A percentile compares a stretch with the other conserved stretches of the same genome.
Conservation (phyloP, 2,888 invertebrate genomes). For the Physocephala rufipes region DNA sequence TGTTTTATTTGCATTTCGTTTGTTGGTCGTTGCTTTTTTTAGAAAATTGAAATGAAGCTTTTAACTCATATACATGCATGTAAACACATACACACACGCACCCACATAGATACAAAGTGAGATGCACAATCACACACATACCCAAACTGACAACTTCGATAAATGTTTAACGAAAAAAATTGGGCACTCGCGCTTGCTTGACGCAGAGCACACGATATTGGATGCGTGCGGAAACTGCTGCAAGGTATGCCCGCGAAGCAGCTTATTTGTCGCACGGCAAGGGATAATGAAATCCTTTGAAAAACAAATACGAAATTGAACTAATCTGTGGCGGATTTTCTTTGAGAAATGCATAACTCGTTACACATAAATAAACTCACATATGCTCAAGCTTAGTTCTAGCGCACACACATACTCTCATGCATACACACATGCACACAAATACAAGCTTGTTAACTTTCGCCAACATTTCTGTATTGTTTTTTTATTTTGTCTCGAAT, state of each 20-base stretch:
- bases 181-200: slow-evolving; percentile 9
- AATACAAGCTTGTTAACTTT: background rate
- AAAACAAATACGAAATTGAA: slow-evolving; percentile 29
- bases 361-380: no score
- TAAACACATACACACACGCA: background rate
- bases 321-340: slow-evolving; percentile 23
- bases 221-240: no score
- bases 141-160: no score
- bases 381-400: no score
- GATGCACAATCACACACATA: no score
- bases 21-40: slow-evolving; percentile 51
- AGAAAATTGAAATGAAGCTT: slow-evolving; percentile 58
- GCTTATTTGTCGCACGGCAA: slow-evolving; percentile 24
- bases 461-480: no score
- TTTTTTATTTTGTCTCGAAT: no score
- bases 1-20: slow-evolving; percentile 30
- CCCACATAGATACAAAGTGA: no score
- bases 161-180: no score
- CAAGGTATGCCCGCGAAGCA: slow-evolving; percentile 15
- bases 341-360: slow-evolving; percentile 1
- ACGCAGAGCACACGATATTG: background rate
- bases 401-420: no score
- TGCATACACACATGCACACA: background rate
- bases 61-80: slow-evolving; percentile 25
- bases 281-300: slow-evolving; percentile 19